phyloP scores from a whole-genome alignment of 2,797 vertebrate species.

The Nannoperca obscura region DNA sequence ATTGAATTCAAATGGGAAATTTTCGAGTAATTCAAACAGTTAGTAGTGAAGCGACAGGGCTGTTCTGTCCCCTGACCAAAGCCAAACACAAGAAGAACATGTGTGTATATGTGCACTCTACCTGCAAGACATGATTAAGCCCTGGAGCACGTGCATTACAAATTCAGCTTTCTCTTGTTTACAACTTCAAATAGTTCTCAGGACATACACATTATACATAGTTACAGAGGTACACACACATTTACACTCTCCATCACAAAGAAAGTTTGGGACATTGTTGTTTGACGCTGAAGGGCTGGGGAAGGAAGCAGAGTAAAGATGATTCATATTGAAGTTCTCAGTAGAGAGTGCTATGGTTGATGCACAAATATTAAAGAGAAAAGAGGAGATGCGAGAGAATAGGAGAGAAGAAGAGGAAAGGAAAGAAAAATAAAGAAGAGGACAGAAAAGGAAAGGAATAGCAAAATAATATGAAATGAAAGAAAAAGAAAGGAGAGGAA shows the following conservation, averaged over 20 bases:
- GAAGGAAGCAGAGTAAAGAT: constrained; percentile 14
- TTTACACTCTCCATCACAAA: constrained; percentile 58
- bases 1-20: constrained; percentile 87
- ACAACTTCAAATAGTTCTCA: constrained; percentile 75
- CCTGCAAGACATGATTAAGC: constrained; percentile 80
- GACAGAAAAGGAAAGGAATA: constrained; percentile 8
- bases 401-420: background rate
- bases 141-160: constrained; percentile 77
- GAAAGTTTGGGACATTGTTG: constrained; percentile 56
- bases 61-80: constrained; percentile 79
- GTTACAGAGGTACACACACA: constrained; percentile 36
- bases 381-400: background rate
- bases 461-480: constrained; percentile 24
- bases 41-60: constrained; percentile 76
- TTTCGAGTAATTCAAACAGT: constrained; percentile 82
- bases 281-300: constrained; percentile 47
- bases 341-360: constrained; percentile 8
- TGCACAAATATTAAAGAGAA: constrained; percentile 5
- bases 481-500: too few species aligned
- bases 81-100: constrained; percentile 70
- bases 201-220: constrained; percentile 61
- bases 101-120: constrained; percentile 57
- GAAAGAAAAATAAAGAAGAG: constrained; percentile 16
- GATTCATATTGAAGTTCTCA: constrained; percentile 10
- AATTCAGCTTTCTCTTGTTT: constrained; percentile 79